Base-by-base conservation (phyloP, 2,888 invertebrate species). In the Nebria brevicollis region DNA sequence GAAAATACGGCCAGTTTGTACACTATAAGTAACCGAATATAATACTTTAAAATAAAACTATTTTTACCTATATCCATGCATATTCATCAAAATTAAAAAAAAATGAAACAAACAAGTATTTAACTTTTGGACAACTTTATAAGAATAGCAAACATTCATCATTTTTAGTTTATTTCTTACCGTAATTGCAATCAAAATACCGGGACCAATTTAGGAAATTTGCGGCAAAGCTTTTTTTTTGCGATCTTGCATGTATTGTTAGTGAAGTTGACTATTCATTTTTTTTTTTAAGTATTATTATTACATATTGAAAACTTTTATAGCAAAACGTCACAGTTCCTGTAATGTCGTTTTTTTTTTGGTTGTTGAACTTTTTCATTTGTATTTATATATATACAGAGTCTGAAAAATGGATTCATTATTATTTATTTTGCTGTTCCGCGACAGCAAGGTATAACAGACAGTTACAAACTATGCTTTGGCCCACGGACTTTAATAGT, bases 391-490 rank as follows among this genome's bases (percentile, higher is more conserved):
- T 54, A 54, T 54, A 54, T 54, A 54, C 54, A 54, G 11, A 54
- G 54, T 54, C 54, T 11, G 54, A 54, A 54, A 54, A 54, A 75
- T 77, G 73, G 73, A 66, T 76, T 54, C 11, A 54, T 54, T 54
- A 54, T 54, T 54, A 54, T 54, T 54, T 54, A 54, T 54, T 54
- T 81, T 81, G 81, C 77, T 81, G 81, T 81, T 81, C 81, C 81
- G 81, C 72, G 77, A 81, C 81, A 81, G 81, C 81, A 81, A 81
- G 81, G 81, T 66, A 73, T 77, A 66, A 81, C 76, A 81, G 73
- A 76, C 43, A 65, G 75, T 73, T 73, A 54, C 41, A 66, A 65
- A 34, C 70, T 70, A 73, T 26, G 42, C 66, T 68, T 26, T 77
- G 68, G 25, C 68, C 68, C 15, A 26, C 13, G n/a, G 26, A 72